Conservation (phyloP, 2,888 invertebrate species). For the Eurois occulta region DNA sequence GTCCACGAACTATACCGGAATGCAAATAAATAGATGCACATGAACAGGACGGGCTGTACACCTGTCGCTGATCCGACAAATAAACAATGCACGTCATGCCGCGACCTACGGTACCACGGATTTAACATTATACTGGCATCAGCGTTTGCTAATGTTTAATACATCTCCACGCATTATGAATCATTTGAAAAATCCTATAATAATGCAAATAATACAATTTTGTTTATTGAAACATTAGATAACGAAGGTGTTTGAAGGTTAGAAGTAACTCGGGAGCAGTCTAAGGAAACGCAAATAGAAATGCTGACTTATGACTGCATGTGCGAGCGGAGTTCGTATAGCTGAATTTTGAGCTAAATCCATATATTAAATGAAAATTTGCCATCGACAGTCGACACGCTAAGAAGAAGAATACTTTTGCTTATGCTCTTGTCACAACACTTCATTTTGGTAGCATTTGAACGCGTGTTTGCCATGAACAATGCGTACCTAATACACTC, state of each 20-base stretch:
- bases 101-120: slow-evolving; percentile 74
- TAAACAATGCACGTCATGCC: slow-evolving; percentile 86
- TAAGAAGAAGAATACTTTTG: neutral
- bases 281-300: slow-evolving; percentile 26
- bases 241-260: neutral
- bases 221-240: neutral
- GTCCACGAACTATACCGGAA: slow-evolving; percentile 88
- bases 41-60: slow-evolving; percentile 87
- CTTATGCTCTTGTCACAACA: slow-evolving; percentile 26
- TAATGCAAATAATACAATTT: neutral
- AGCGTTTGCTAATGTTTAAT: slow-evolving; percentile 50
- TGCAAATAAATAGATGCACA: slow-evolving; percentile 89
- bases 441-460: slow-evolving; percentile 13
- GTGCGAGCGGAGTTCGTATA: too few relatives aligned
- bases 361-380: too few relatives aligned
- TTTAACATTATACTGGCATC: slow-evolving; percentile 62
- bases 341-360: too few relatives aligned
- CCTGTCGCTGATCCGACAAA: slow-evolving; percentile 85
- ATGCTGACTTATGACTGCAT: slow-evolving; percentile 2
- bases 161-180: slow-evolving; percentile 21
- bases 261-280: neutral
- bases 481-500: slow-evolving; percentile 31
- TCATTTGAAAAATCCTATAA: slow-evolving; percentile 1
- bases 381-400: too few relatives aligned
- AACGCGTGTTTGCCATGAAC: slow-evolving; percentile 26